A percentile compares a stretch with the other conserved stretches of the same genome.
These are phyloP conservation scores for Hemichromis elongatus DNA, from an alignment of 2,113 vertebrate species.

Conservation along the genomic window DNA sequence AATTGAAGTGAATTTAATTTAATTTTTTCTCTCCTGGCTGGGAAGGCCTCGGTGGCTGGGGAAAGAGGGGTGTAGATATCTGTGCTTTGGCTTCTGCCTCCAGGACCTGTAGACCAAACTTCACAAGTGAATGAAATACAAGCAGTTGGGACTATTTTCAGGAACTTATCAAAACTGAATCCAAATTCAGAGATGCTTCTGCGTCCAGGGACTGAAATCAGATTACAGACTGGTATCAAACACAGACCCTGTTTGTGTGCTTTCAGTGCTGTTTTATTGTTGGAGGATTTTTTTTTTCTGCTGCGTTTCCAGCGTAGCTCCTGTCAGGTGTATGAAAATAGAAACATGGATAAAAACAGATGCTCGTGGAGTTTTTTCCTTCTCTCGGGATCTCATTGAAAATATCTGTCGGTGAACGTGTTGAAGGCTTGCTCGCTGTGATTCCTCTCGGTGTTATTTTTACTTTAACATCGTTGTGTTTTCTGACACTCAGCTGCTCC, in stretches of 20 bases:
- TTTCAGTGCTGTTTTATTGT: neutral
- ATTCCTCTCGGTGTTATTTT: neutral
- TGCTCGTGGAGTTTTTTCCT: neutral
- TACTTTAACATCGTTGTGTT: neutral
- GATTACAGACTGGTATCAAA: neutral
- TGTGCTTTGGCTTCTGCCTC: neutral
- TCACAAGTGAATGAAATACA: neutral
- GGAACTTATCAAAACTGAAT: too few relatives aligned
- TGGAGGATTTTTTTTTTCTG: neutral
- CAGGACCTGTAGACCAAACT: neutral
- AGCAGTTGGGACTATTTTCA: neutral
- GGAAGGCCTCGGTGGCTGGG: neutral
- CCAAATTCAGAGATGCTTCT: too few relatives aligned
- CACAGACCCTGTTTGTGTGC: neutral
- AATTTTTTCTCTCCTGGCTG: neutral
- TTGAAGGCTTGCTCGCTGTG: neutral
- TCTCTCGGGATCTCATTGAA: slow-evolving; percentile 14
- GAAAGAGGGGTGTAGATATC: neutral
- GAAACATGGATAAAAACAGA: neutral
- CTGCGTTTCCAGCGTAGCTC: neutral
- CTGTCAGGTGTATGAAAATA: neutral
- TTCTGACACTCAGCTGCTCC: slow-evolving; percentile 1
- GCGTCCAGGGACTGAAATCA: neutral
- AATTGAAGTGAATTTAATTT: neutral
- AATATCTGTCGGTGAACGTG: neutral